Percentiles rank a stretch among this genome's conserved stretches.
Evolutionary conservation across 2,888 invertebrate species (phyloP).

Genomic region (Phlogophora meticulosa): DNA sequence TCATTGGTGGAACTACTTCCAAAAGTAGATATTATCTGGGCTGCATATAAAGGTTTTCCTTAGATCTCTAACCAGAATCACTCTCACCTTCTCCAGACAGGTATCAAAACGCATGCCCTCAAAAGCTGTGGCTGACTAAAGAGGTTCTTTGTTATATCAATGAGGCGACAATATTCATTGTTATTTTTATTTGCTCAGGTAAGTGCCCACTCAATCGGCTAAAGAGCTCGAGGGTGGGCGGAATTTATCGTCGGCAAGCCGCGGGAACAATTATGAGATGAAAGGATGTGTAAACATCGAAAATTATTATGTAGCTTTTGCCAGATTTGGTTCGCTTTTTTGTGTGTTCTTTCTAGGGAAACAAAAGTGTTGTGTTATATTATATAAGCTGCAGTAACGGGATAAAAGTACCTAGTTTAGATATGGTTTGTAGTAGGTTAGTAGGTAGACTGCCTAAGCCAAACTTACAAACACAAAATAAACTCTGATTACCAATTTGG

Average conservation of each 20-base stretch:
- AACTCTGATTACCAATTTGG: too few relatives aligned
- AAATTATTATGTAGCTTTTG: conserved; percentile 34
- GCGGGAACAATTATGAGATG: conserved; percentile 52
- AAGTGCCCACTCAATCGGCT: conserved; percentile 60
- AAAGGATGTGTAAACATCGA: conserved; percentile 53
- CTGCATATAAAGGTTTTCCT: neutral
- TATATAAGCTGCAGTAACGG: too few relatives aligned
- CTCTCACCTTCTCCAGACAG: conserved; percentile 1
- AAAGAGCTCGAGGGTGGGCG: conserved; percentile 37
- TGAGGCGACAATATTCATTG: conserved; percentile 60
- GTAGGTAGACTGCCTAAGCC: too few relatives aligned
- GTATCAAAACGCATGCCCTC: neutral
- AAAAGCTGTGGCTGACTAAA: conserved; percentile 10
- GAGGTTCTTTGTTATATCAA: conserved; percentile 38
- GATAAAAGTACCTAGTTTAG: too few relatives aligned
- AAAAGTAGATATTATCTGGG: neutral
- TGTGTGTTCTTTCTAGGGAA: neutral
- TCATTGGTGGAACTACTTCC: neutral
- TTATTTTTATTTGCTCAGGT: conserved; percentile 59
- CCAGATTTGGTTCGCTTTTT: conserved; percentile 12
- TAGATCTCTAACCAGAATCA: neutral
- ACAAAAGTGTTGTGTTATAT: neutral
- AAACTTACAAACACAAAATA: too few relatives aligned
- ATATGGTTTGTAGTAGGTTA: too few relatives aligned
- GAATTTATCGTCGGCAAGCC: conserved; percentile 52